phyloP scores from a whole-genome alignment of 2,888 invertebrate species.

The Diabrotica balteata region DNA sequence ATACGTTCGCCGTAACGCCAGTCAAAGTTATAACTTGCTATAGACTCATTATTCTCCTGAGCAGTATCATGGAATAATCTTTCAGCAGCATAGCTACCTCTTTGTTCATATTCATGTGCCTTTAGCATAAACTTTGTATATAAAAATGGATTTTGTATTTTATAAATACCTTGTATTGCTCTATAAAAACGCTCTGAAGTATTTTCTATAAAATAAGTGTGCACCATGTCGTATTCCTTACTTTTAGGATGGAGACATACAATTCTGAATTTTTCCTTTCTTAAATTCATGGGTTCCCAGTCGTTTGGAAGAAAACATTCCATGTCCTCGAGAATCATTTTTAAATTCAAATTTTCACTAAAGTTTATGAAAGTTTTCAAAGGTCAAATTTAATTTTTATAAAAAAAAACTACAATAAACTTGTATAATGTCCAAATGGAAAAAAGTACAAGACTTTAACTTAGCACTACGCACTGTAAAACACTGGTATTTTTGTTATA shows the following conservation, averaged over 20 bases:
- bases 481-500: too few species aligned
- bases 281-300: slow-evolving; percentile 39
- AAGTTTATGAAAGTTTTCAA: too few species aligned
- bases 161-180: slow-evolving; percentile 36
- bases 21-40: slow-evolving; percentile 49
- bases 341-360: too few species aligned
- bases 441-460: background rate
- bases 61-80: slow-evolving; percentile 49
- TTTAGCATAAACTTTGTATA: slow-evolving; percentile 46
- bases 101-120: slow-evolving; percentile 44
- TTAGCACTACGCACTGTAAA: too few species aligned
- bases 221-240: slow-evolving; percentile 29
- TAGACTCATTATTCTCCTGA: slow-evolving; percentile 44
- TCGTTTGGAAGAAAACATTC: slow-evolving; percentile 25
- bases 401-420: background rate
- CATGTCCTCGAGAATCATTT: slow-evolving; percentile 36
- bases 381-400: background rate
- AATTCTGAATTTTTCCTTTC: slow-evolving; percentile 30
- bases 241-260: slow-evolving; percentile 23
- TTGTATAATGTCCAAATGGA: background rate
- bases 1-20: slow-evolving; percentile 47
- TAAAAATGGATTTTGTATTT: slow-evolving; percentile 48
- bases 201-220: background rate
- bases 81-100: slow-evolving; percentile 32
- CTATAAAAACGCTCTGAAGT: slow-evolving; percentile 24